Conservation (phyloP, 2,113 vertebrate genomes). For the Halcyon senegalensis region DNA sequence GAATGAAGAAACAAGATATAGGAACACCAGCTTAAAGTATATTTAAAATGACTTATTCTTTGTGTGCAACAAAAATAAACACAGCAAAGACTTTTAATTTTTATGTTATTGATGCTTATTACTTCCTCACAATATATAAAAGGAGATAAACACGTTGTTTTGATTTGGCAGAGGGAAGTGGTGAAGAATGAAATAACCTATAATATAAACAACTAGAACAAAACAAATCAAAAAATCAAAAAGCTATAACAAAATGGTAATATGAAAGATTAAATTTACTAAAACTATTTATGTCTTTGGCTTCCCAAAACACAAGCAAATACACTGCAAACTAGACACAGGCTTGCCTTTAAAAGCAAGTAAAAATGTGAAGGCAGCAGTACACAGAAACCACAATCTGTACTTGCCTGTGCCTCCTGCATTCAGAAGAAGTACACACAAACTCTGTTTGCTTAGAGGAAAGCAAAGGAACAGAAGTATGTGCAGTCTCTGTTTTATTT, state of each 20-base stretch:
- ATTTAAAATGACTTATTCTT: neutral
- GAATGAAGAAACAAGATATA: neutral
- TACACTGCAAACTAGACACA: neutral
- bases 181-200: neutral
- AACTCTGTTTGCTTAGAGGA: neutral
- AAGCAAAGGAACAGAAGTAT: neutral
- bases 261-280: neutral
- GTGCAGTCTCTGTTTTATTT: neutral
- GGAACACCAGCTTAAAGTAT: neutral
- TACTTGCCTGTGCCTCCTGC: neutral
- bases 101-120: neutral
- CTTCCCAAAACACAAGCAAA: neutral
- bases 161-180: neutral
- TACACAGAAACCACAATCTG: neutral
- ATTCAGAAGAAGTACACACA: neutral
- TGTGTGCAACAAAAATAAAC: neutral
- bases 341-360: neutral
- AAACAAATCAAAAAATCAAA: too few relatives aligned
- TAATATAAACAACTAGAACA: neutral
- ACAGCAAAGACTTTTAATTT: neutral
- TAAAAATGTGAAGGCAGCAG: neutral
- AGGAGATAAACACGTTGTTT: neutral
- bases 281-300: neutral
- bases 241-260: neutral
- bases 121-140: neutral